A percentile compares a stretch with the other conserved stretches of the same genome.
Conservation (phyloP, 2,797 vertebrate species). For the Scleropages formosus region DNA sequence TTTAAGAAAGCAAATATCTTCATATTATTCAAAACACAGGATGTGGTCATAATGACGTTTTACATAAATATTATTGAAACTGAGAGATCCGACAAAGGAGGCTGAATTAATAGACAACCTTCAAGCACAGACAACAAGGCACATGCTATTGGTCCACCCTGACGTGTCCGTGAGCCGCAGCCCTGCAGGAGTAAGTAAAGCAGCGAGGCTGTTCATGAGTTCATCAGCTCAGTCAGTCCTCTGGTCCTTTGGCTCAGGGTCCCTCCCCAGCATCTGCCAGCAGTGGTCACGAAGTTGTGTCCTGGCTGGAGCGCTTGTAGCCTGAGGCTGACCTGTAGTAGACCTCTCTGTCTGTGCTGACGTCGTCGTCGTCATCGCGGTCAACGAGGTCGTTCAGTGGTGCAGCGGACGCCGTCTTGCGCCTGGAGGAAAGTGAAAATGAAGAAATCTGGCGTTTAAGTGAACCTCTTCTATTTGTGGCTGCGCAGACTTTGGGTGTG, state of each 20-base stretch:
- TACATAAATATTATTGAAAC: conserved; percentile 16
- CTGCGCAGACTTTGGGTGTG: neutral
- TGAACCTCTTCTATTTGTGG: conserved; percentile 23
- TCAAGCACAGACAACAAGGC: conserved; percentile 19
- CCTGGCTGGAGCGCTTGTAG: conserved; percentile 76
- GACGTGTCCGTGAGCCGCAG: neutral
- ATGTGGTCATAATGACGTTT: conserved; percentile 3
- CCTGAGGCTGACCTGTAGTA: conserved; percentile 79
- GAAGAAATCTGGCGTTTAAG: conserved; percentile 31
- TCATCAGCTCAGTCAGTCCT: neutral
- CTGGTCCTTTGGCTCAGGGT: neutral
- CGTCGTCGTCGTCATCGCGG: conserved; percentile 76
- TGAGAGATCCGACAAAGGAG: neutral
- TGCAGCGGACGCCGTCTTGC: conserved; percentile 80
- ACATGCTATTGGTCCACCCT: conserved; percentile 28
- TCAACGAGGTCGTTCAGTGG: conserved; percentile 78
- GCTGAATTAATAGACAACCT: neutral
- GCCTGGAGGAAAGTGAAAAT: conserved; percentile 59
- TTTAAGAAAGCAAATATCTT: neutral
- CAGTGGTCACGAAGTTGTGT: conserved; percentile 48
- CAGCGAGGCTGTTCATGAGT: neutral
- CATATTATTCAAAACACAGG: conserved; percentile 6
- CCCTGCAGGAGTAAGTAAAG: neutral
- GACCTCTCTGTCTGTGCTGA: conserved; percentile 86
- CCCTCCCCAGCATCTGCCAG: neutral